Evolutionary conservation across 2,113 vertebrate genomes (phyloP), one percentile per base, ranked within the genome.

Genomic region (Platichthys flesus): DNA sequence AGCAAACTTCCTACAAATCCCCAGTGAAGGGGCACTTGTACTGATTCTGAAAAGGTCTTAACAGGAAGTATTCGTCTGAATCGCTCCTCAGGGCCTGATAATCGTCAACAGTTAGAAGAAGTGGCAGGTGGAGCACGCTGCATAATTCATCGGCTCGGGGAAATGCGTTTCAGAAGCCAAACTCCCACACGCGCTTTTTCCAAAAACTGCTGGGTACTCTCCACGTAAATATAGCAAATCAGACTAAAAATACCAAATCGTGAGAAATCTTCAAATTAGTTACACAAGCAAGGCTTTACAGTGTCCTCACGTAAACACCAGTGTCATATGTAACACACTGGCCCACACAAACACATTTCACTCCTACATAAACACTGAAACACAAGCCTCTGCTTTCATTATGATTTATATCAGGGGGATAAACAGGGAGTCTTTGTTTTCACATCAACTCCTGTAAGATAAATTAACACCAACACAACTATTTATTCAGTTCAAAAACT

Each of bases 121-220:
- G 66, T 60, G 61, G 68, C 74, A 81, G 84, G 80, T 75, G 67
- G 76, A 88, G 79, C 26, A 9, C 45, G 45, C 23, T 83, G 40
- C 56, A 86, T 90, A 71, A 88, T 71, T 86, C 61, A 76, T 59
- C 72, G 35, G 66, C 69, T 74, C 63, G 74, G 76, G 73, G 77
- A 83, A 90, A 85, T 66, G 61, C 24, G 63, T 67, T 74, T 74
- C 57, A 78, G 65, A 59, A 71, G 68, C 71, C 71, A 74, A 65
- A 84, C 83, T 56, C 86, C 85, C 82, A 89, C 90, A 62, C 56
- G 42, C 66, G 49, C 23, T 82, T 77, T 71, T 31, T 28, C 35
- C 37, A 73, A 66, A 84, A 86, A 77, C 73, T 74, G 71, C 51
- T 59, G 71, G 55, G 40, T 64, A 62, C 67, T 83, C 56, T 80